These are phyloP conservation scores for Simalia tracyae DNA, from an alignment of 2,797 vertebrate genomes.

Conservation along the genomic window DNA sequence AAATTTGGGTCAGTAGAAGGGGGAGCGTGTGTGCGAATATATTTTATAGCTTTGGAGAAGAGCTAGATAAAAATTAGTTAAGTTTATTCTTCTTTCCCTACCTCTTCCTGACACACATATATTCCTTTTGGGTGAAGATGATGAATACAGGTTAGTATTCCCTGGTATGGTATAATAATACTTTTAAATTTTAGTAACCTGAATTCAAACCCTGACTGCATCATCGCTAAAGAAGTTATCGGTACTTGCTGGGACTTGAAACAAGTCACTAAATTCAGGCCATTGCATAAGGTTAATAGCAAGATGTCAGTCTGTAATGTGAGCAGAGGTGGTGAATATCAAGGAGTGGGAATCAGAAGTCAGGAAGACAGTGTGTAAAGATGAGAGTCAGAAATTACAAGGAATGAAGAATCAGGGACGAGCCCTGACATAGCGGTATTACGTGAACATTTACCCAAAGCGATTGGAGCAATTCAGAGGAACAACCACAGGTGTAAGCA, in stretches of 20 bases:
- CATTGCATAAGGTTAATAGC: background rate
- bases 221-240: too few species aligned
- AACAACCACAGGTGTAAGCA: too few species aligned
- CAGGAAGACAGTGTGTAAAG: background rate
- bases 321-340: background rate
- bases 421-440: background rate
- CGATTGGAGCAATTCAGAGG: background rate
- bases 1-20: conserved; percentile 75
- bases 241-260: too few species aligned
- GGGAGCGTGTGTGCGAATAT: conserved; percentile 70
- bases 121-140: conserved; percentile 77
- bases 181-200: conserved; percentile 69
- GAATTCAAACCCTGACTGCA: conserved; percentile 39
- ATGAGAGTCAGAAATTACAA: background rate
- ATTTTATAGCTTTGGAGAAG: conserved; percentile 76
- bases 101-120: background rate
- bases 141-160: conserved; percentile 66
- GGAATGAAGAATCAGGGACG: background rate
- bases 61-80: conserved; percentile 80
- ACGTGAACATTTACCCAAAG: background rate
- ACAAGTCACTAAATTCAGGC: too few species aligned
- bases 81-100: conserved; percentile 66
- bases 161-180: conserved; percentile 70
- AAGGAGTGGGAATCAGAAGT: background rate
- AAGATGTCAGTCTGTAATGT: background rate